Evolutionary conservation across 2,113 vertebrate genomes (phyloP), one percentile per base, ranked within the genome.

Genomic region (Natator depressus): DNA sequence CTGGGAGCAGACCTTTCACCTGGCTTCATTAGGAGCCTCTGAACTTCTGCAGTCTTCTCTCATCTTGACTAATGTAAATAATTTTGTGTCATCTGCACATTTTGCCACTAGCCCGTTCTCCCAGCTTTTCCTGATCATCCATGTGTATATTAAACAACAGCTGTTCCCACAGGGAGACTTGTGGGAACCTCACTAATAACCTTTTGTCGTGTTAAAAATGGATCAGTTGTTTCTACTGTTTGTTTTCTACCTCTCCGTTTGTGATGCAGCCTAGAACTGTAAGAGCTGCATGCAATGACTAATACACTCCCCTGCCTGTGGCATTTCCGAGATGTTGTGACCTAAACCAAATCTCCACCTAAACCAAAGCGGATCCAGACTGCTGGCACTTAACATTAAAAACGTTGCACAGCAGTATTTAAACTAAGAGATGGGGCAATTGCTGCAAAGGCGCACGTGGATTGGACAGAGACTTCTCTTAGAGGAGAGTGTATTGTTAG

Each of bases 281-380:
- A n/a, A 51, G 49, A 85, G 2, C 62, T 93, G 85, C 7, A 0
- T 25, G 0, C 51, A 89, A 47, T 81, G 83, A 80, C 0, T 91
- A 84, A 79, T 46, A 91, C 95, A 91, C 79, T 78, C 91, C 86
- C 53, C 3, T 0, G 8, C 62, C 46, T 42, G 65, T 0, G 1
- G 89, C 0, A 69, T 13, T 91, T 81, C 87, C 35, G 89, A 82
- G 79, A 81, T 88, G 91, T 90, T 92, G 92, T 4, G 85, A 91
- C 94, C 42, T 42, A 42, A 42, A 42, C 42, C 42, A 42, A 42
- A 42, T 42, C 42, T 42, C 42, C 5, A 42, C 42, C 42, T 42
- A 42, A 42, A 42, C 42, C 42, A 42, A 42, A 42, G 42, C 42
- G 5, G 42, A 42, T 42, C 42, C 42, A 42, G 42, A 42, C 42